Evolutionary conservation across 2,113 vertebrate genomes (phyloP).

Genomic region (Eudyptes chrysolophus): DNA sequence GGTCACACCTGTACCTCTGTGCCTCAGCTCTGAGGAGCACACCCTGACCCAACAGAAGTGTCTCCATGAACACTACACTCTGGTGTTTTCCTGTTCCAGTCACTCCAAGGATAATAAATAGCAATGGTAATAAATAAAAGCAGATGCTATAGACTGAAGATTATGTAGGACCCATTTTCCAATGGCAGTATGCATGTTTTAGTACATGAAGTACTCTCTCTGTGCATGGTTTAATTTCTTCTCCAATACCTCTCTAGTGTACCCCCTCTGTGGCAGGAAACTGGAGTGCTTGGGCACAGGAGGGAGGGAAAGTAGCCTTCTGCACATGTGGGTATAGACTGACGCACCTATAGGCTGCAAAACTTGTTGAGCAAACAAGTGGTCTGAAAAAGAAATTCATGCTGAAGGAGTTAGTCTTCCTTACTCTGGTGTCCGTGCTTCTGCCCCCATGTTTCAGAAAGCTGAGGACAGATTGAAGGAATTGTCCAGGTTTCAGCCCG

Average conservation of each 20-base stretch:
- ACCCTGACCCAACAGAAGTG: neutral
- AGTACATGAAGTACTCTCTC: neutral
- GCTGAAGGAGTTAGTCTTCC: neutral
- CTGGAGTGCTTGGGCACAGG: neutral
- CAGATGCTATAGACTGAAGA: neutral
- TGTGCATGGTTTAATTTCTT: neutral
- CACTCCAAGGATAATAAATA: neutral
- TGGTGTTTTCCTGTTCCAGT: neutral
- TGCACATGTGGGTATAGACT: neutral
- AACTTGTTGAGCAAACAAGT: neutral
- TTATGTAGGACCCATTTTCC: neutral
- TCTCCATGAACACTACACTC: rapidly evolving
- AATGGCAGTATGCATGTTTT: rapidly evolving
- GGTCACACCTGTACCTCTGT: neutral
- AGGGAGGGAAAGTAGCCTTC: neutral
- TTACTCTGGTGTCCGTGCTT: neutral
- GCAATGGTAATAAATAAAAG: neutral
- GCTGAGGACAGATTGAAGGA: neutral
- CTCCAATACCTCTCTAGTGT: neutral
- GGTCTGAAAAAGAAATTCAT: neutral
- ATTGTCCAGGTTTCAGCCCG: neutral
- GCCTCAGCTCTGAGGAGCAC: neutral
- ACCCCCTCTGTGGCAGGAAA: neutral
- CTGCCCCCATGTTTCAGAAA: neutral
- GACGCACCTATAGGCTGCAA: neutral